phyloP scores from a whole-genome alignment of 2,113 vertebrate species.

The Crotalus horridus region DNA sequence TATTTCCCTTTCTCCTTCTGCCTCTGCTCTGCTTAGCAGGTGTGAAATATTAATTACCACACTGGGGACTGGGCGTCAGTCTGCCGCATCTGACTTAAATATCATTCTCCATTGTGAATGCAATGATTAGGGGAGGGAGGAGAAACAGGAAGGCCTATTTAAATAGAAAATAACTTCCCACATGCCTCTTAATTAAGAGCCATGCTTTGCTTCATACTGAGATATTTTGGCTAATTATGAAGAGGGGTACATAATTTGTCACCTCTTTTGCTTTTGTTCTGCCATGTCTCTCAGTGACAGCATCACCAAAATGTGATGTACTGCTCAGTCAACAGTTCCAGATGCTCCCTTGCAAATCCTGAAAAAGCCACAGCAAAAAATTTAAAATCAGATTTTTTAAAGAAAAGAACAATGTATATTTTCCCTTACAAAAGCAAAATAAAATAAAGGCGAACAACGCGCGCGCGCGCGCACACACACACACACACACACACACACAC shows the following conservation, averaged over 20 bases:
- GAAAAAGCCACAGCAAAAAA: constrained; percentile 10
- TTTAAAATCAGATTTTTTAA: not conserved
- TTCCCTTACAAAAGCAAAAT: not conserved
- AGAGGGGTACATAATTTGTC: constrained; percentile 76
- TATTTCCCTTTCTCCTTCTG: constrained; percentile 44
- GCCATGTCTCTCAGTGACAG: constrained; percentile 57
- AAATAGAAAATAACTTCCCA: constrained; percentile 68
- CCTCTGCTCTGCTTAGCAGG: constrained; percentile 73
- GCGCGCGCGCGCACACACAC: no score
- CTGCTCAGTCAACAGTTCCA: constrained; percentile 63
- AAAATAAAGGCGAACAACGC: not conserved
- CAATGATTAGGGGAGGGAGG: constrained; percentile 63
- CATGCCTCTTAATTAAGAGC: constrained; percentile 76
- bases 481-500: not conserved
- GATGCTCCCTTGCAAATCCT: constrained; percentile 45
- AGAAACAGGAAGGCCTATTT: constrained; percentile 36
- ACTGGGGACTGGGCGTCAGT: constrained; percentile 71
- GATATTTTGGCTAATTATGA: constrained; percentile 80
- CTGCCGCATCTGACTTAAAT: constrained; percentile 74
- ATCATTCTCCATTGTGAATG: constrained; percentile 71
- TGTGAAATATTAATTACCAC: constrained; percentile 85
- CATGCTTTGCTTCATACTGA: constrained; percentile 69
- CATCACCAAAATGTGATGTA: constrained; percentile 52
- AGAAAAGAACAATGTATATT: not conserved
- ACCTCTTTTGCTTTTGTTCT: constrained; percentile 77